Percentiles rank a stretch among this genome's conserved stretches.
Evolutionary conservation across 2,888 invertebrate species (phyloP).

Genomic region (Mycalesis mineus): DNA sequence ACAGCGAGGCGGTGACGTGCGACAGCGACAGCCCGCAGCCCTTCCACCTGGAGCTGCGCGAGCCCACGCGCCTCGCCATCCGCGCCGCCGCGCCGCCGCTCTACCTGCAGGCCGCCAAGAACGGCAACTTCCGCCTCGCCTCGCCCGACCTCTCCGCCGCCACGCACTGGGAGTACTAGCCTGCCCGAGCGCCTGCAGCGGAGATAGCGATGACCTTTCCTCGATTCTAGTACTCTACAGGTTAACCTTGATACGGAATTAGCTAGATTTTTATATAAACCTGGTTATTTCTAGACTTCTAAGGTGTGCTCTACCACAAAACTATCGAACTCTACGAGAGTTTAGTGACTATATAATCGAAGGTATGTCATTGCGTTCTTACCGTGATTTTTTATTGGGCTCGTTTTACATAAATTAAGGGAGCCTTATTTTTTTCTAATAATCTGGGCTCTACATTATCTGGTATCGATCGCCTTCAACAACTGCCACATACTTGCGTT

Average conservation of each 20-base stretch:
- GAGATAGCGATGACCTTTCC: background rate
- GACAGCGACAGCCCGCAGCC: conserved; percentile 90
- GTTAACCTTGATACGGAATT: too few relatives aligned
- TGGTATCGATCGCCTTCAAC: conserved; percentile 4
- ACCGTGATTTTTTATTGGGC: too few relatives aligned
- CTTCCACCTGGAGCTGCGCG: conserved; percentile 94
- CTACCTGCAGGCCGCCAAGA: conserved; percentile 93
- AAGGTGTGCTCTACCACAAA: too few relatives aligned
- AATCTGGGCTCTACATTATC: background rate
- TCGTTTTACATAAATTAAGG: background rate
- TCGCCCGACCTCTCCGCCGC: conserved; percentile 87
- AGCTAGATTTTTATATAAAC: too few relatives aligned
- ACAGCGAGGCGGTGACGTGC: conserved; percentile 90
- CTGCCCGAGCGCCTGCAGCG: conserved; percentile 8
- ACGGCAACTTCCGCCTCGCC: conserved; percentile 91
- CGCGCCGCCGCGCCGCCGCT: conserved; percentile 82
- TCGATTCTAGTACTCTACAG: too few relatives aligned
- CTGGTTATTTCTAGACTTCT: too few relatives aligned
- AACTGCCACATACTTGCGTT: background rate
- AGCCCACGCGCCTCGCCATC: conserved; percentile 95
- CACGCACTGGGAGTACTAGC: conserved; percentile 96
- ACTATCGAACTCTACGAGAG: too few relatives aligned
- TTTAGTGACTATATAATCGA: too few relatives aligned
- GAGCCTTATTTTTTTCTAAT: background rate
- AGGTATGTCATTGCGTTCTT: too few relatives aligned